Evolutionary conservation across 2,797 vertebrate genomes (phyloP).

Genomic region (Furcifer pardalis): DNA sequence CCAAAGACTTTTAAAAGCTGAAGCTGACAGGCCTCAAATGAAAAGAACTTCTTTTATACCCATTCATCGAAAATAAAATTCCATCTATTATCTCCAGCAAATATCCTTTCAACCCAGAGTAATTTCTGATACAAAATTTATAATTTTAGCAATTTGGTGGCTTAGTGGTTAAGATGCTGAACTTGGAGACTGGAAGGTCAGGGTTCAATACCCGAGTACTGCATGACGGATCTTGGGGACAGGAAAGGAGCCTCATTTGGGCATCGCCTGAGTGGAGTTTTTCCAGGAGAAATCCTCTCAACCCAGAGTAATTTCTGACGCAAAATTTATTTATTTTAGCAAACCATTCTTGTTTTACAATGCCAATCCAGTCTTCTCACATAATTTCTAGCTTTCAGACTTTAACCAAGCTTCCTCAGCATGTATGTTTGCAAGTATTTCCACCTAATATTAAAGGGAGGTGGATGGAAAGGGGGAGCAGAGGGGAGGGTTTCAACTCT

Average conservation of each 20-base stretch:
- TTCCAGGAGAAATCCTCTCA: no score
- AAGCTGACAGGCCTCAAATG: neutral
- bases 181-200: no score
- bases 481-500: slow-evolving; percentile 57
- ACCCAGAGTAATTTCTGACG: no score
- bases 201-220: no score
- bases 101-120: no score
- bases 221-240: no score
- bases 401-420: neutral
- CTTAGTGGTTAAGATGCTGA: no score
- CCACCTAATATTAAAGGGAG: slow-evolving; percentile 62
- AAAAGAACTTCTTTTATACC: neutral
- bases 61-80: neutral
- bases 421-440: slow-evolving; percentile 47
- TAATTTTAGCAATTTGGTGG: no score
- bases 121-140: no score
- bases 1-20: neutral
- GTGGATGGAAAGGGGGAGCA: slow-evolving; percentile 45
- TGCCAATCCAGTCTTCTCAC: neutral
- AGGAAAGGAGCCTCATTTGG: no score
- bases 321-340: no score
- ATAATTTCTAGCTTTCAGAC: slow-evolving; percentile 7
- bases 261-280: no score
- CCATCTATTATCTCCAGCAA: neutral
- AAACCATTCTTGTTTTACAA: slow-evolving; percentile 14